Base-by-base conservation (phyloP, 2,113 vertebrate genomes). In the Mustela lutreola region DNA sequence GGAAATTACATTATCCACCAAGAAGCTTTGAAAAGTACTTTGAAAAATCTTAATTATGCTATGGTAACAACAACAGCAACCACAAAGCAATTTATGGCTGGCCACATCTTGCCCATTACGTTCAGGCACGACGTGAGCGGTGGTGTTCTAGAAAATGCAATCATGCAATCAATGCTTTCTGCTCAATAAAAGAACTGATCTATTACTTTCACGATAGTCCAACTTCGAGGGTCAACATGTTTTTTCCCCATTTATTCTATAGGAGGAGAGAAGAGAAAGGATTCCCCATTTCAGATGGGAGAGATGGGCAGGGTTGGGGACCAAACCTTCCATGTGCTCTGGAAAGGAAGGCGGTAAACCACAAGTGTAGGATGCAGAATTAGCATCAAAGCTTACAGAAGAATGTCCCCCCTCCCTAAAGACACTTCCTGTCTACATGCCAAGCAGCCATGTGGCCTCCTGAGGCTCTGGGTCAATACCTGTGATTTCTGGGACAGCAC, bases 1-100 rank as follows among this genome's bases (percentile, higher is more conserved):
- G 11, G 1, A 97, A 67, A 92, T n/a, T 50, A 80, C 91, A 95
- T 75, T 96, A 96, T 94, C 95, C 63, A 91, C 15, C 19, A 56
- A 90, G 70, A 93, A 86, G 53, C 50, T 45, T 92, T 91, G 50
- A 53, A 95, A 87, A 80, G 4, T 67, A 50, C 31, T 31, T 48
- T n/a, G 26, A 76, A 75, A 87, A 50, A 28, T 42, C 78, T 81
- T 94, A 28, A 8, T 28, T 79, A 60, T 36, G 60, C 7, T 16
- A 65, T n/a, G 18, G 22, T 15, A 95, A 62, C 45, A 91, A 91
- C 36, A 95, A 89, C 6, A 42, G 18, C 19, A 95, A 67, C 50
- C 90, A 96, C 95, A 2, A 5, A 4, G 56, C 48, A 3, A 67
- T 45, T 45, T 39, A 12, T 12, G 83, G 36, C 4, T 92, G 78